These are phyloP conservation scores for Plectrocnemia conspersa DNA, from an alignment of 1,140 invertebrate species.

Conservation along the genomic window DNA sequence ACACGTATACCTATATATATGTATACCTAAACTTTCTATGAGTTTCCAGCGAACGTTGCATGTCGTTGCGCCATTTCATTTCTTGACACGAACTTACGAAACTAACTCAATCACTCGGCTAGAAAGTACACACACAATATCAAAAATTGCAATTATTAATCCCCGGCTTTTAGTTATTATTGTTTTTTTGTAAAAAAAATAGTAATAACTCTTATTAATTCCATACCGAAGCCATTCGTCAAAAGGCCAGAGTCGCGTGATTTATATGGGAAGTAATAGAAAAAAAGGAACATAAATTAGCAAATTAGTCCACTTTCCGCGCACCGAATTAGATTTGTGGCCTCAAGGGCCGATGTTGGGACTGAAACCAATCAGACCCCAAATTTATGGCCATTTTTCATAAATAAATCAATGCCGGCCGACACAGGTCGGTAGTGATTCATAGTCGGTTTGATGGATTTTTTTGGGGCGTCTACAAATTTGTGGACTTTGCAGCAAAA, in stretches of 20 bases:
- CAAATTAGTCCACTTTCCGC: constrained; percentile 25
- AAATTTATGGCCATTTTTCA: constrained; percentile 35
- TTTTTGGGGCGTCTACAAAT: no score
- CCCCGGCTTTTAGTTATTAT: no score
- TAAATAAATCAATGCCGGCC: constrained; percentile 31
- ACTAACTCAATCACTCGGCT: constrained; percentile 27
- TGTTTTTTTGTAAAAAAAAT: no score
- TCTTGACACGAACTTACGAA: constrained; percentile 31
- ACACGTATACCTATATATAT: not conserved
- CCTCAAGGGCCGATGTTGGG: constrained; percentile 14
- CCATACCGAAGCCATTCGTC: no score
- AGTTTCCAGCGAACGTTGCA: no score
- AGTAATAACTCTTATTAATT: no score
- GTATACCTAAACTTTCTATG: not conserved
- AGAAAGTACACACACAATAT: constrained; percentile 8
- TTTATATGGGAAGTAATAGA: constrained; percentile 15
- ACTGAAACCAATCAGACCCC: constrained; percentile 29
- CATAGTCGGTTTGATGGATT: constrained; percentile 18
- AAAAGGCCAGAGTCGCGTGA: not conserved
- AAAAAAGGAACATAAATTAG: constrained; percentile 20
- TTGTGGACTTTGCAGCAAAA: no score
- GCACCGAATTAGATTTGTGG: constrained; percentile 17
- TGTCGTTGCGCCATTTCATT: constrained; percentile 29
- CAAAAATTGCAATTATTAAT: constrained; percentile 13
- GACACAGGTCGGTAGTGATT: constrained; percentile 25